Percentiles rank a stretch among this genome's conserved stretches.
These are phyloP conservation scores for Sebastes vulpes DNA, from an alignment of 2,797 vertebrate species.

Conservation along the genomic window DNA sequence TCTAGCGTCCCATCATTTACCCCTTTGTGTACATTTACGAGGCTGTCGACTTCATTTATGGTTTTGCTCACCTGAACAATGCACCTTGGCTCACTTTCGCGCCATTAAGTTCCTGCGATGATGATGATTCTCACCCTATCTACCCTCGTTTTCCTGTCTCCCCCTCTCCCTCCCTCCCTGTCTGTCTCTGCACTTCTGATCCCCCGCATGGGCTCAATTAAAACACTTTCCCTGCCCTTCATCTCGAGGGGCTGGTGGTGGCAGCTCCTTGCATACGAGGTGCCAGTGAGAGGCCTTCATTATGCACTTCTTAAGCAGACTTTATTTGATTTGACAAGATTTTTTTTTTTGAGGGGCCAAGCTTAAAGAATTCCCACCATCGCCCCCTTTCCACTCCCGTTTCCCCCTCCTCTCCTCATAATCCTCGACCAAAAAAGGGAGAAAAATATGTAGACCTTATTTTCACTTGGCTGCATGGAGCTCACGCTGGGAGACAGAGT, in stretches of 20 bases:
- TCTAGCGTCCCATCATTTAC: conserved; percentile 49
- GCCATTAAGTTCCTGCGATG: background rate
- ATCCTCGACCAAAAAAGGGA: conserved; percentile 81
- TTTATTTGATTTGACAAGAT: conserved; percentile 84
- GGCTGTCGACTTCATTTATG: conserved; percentile 36
- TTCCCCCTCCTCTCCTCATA: conserved; percentile 47
- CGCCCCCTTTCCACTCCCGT: background rate
- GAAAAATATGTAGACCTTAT: conserved; percentile 78
- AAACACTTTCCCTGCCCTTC: conserved; percentile 65
- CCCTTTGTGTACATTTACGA: conserved; percentile 38
- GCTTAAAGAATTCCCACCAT: conserved; percentile 72
- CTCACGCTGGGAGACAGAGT: conserved; percentile 42
- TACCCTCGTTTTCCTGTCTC: background rate
- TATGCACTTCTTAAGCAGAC: conserved; percentile 74
- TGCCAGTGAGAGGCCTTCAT: conserved; percentile 73
- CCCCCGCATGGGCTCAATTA: conserved; percentile 78
- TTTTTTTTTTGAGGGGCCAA: conserved; percentile 74
- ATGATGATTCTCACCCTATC: conserved; percentile 2
- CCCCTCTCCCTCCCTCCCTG: background rate
- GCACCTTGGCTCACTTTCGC: conserved; percentile 37
- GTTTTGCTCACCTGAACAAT: conserved; percentile 49
- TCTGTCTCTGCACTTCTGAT: conserved; percentile 40
- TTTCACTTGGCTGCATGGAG: conserved; percentile 76
- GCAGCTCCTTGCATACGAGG: conserved; percentile 57
- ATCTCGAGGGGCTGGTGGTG: background rate